Evolutionary conservation across 2,888 invertebrate species (phyloP).

Genomic region (Noctua fimbriata): DNA sequence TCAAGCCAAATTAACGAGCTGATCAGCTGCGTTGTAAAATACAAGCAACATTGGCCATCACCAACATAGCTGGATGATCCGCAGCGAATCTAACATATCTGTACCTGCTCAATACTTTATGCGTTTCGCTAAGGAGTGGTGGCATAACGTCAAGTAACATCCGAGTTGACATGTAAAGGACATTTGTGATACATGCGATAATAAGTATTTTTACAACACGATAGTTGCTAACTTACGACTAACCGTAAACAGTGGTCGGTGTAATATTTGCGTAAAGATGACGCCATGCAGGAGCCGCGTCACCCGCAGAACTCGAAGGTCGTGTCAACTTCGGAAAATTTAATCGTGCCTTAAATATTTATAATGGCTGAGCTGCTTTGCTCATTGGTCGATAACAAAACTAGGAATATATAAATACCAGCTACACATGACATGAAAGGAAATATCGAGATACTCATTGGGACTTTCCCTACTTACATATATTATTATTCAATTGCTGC

Average conservation of each 20-base stretch:
- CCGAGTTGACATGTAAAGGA: slow-evolving; percentile 11
- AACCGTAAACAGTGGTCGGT: slow-evolving; percentile 70
- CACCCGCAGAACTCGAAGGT: slow-evolving; percentile 81
- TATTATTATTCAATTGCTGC: neutral
- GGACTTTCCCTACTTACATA: neutral
- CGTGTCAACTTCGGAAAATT: slow-evolving; percentile 80
- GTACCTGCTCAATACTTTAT: neutral
- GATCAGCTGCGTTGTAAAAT: neutral
- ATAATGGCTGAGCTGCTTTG: slow-evolving; percentile 32
- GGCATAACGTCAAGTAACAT: neutral
- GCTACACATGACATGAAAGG: neutral
- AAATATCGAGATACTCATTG: neutral
- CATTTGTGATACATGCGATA: slow-evolving; percentile 25
- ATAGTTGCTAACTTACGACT: slow-evolving; percentile 42
- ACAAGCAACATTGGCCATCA: neutral
- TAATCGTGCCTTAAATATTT: slow-evolving; percentile 71
- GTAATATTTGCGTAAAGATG: slow-evolving; percentile 74
- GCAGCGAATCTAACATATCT: neutral
- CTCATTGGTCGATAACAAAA: slow-evolving; percentile 14
- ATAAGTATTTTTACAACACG: slow-evolving; percentile 49
- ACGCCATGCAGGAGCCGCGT: slow-evolving; percentile 76
- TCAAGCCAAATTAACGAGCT: slow-evolving; percentile 33
- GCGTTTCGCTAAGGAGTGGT: neutral
- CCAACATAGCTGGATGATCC: neutral
- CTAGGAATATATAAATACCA: slow-evolving; percentile 11